These are phyloP conservation scores for Sciaenops ocellatus DNA, from an alignment of 2,797 vertebrate genomes.

Conservation along the genomic window DNA sequence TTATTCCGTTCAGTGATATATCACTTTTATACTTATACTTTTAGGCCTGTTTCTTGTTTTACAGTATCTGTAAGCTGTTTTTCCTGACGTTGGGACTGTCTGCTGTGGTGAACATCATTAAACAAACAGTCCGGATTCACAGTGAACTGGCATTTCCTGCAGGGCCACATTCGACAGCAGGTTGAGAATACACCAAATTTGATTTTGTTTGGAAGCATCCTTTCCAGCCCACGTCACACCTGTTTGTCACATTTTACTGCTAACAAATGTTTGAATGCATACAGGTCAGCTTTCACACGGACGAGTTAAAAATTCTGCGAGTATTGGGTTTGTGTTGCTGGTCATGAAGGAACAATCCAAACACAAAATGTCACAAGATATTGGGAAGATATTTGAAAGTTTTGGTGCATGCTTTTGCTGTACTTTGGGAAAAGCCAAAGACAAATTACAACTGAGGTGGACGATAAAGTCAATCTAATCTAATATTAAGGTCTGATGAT, in stretches of 20 bases:
- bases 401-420: not conserved
- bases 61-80: not conserved
- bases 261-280: constrained; percentile 24
- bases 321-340: not conserved
- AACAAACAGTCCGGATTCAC: constrained; percentile 26
- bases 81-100: not conserved
- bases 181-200: constrained; percentile 34
- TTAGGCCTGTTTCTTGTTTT: not conserved
- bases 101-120: constrained; percentile 4
- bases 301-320: not conserved
- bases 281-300: not conserved
- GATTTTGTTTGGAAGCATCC: constrained; percentile 29
- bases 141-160: constrained; percentile 42
- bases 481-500: not conserved
- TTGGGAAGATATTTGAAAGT: not conserved
- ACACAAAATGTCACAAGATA: not conserved
- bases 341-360: not conserved
- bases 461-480: not conserved
- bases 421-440: not conserved
- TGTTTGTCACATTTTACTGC: constrained; percentile 22
- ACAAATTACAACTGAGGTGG: not conserved
- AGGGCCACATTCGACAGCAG: constrained; percentile 20
- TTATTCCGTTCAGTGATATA: not conserved
- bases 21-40: not conserved
- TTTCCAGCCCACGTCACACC: constrained; percentile 12